Conservation (phyloP, 2,888 invertebrate genomes). For the Parasteatoda lunata region DNA sequence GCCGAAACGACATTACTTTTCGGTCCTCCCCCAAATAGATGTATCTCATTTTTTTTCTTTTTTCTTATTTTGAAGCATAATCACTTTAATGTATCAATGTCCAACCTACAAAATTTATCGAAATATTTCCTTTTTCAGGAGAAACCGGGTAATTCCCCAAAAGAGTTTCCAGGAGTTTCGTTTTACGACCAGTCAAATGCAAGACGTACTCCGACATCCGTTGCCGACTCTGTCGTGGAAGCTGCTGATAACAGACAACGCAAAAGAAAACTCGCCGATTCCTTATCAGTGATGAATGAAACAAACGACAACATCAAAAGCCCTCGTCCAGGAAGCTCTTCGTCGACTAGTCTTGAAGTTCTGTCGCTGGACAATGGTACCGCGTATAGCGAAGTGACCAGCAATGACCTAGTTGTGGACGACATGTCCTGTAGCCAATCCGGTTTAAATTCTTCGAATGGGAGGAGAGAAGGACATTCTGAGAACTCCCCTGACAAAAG, state of each 20-base stretch:
- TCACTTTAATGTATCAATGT: background rate
- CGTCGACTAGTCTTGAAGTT: slow-evolving; percentile 57
- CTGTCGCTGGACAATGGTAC: slow-evolving; percentile 44
- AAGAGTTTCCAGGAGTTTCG: slow-evolving; percentile 23
- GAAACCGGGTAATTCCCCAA: slow-evolving; percentile 36
- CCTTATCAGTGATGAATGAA: background rate
- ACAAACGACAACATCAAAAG: slow-evolving; percentile 29
- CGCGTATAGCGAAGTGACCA: slow-evolving; percentile 20
- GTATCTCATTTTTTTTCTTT: background rate
- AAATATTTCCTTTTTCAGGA: slow-evolving; percentile 17
- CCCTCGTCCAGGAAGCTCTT: slow-evolving; percentile 52
- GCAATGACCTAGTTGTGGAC: slow-evolving; percentile 38
- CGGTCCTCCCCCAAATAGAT: background rate
- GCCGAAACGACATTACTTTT: background rate
- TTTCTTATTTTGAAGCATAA: background rate
- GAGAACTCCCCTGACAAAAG: slow-evolving; percentile 29
- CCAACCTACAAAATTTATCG: background rate
- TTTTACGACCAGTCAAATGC: slow-evolving; percentile 17
- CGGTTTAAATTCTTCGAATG: background rate
- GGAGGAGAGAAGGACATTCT: background rate
- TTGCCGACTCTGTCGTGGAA: slow-evolving; percentile 1
- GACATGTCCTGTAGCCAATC: slow-evolving; percentile 36
- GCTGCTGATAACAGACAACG: slow-evolving; percentile 8
- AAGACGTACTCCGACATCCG: slow-evolving; percentile 8
- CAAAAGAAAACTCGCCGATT: slow-evolving; percentile 20